Conservation (phyloP, 2,888 invertebrate species). For the Cepaea hortensis region DNA sequence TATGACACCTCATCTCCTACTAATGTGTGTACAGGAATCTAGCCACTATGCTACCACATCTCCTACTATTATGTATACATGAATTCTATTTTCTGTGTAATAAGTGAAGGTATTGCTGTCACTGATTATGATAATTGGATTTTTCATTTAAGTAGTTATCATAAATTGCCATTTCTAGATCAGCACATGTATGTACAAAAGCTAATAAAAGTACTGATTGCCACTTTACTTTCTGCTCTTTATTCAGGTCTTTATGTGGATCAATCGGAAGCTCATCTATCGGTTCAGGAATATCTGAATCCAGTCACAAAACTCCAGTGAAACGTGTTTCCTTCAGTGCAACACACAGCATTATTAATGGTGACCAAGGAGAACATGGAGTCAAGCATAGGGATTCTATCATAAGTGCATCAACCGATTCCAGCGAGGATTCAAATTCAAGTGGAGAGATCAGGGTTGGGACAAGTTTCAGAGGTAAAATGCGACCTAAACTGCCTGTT, state of each 20-base stretch:
- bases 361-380: constrained; percentile 62
- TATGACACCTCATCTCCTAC: too few relatives aligned
- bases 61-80: too few relatives aligned
- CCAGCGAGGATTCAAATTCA: constrained; percentile 70
- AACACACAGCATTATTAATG: constrained; percentile 69
- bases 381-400: constrained; percentile 69
- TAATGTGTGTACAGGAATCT: too few relatives aligned
- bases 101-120: too few relatives aligned
- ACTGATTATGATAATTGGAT: too few relatives aligned
- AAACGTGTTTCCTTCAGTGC: constrained; percentile 72
- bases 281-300: constrained; percentile 33
- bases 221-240: neutral
- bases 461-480: constrained; percentile 60
- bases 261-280: constrained; percentile 38
- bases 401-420: constrained; percentile 71
- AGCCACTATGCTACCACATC: too few relatives aligned
- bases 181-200: too few relatives aligned
- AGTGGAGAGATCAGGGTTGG: constrained; percentile 61
- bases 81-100: too few relatives aligned
- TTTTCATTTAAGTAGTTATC: too few relatives aligned
- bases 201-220: neutral
- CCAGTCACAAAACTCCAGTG: constrained; percentile 63
- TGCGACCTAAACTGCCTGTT: constrained; percentile 68
- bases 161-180: too few relatives aligned
- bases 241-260: constrained; percentile 43